Conservation (phyloP, 2,113 vertebrate species). For the Euleptes europaea region DNA sequence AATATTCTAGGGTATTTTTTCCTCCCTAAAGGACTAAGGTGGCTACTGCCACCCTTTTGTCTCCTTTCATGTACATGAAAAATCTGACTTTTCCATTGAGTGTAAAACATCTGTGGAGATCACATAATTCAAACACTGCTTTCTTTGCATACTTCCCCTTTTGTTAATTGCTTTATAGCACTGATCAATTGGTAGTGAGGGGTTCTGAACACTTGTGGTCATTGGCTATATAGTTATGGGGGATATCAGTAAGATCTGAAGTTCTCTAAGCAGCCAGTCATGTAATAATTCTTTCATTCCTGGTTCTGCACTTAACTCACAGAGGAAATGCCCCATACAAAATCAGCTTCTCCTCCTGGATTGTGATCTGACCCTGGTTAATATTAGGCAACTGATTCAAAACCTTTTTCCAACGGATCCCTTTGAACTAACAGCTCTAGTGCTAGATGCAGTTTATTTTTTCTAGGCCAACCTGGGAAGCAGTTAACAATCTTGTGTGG, state of each 20-base stretch:
- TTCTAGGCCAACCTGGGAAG: neutral
- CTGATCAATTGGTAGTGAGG: too few relatives aligned
- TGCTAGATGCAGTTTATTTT: neutral
- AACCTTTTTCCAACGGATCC: neutral
- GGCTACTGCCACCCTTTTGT: too few relatives aligned
- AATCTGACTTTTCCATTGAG: neutral
- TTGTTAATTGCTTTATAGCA: neutral
- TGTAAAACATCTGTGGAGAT: neutral
- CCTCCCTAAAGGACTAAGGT: neutral
- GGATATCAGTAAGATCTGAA: neutral
- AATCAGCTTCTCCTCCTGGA: neutral
- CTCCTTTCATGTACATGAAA: neutral
- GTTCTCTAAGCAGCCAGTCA: neutral
- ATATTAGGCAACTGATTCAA: neutral
- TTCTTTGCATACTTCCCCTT: neutral
- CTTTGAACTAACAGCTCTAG: neutral
- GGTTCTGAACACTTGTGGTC: too few relatives aligned
- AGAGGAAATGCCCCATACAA: neutral
- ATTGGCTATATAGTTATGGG: neutral
- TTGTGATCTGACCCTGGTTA: neutral
- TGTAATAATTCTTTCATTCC: neutral
- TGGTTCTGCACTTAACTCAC: neutral
- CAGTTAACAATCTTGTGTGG: neutral
- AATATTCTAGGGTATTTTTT: neutral
- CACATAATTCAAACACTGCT: neutral